Base-by-base conservation (phyloP, 2,888 invertebrate species). In the Chrysolina haemoptera region DNA sequence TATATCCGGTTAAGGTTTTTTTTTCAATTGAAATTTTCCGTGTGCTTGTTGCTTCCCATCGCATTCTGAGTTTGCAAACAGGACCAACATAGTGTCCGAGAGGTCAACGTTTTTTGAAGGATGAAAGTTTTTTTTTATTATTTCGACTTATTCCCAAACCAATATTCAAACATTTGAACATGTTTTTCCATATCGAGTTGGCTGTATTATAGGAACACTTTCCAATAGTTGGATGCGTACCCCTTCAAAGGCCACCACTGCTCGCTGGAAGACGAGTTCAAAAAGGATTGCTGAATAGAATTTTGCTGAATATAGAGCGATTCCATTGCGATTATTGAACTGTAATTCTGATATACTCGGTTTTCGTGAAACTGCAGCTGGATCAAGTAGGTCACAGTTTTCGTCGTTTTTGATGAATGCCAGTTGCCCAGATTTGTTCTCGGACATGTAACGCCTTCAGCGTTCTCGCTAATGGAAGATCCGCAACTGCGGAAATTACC, bases 331-430 rank as follows among this genome's bases (percentile, higher is more conserved):
- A 59, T 59, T 22, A 59, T 59, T 35, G 59, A 59, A 59, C 59
- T 35, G 35, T 27, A 27, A 59, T 59, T 59, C 27, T 59, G 35
- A 59, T 27, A 59, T 59, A n/a, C 59, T 59, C 59, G 35, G 27
- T n/a, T 59, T 59, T 59, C 59, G 35, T 27, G 59, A 35, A 59
- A 35, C n/a, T 59, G 59, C 59, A 59, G 59, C 59, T 10, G 59
- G 35, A n/a, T 59, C 9, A 14, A 59, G n/a, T 59, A 9, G 16
- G 35, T 59, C 59, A 35, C 35, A 35, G 14, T 59, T 59, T 59
- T 59, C 59, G 59, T 59, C 27, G 27, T 59, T 59, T 59, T 59
- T 35, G 59, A 59, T 35, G 59, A 27, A n/a, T 27, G 5, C 59
- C 59, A 59, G 59, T 59, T 35, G 59, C 14, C 35, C 35, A n/a